These are phyloP conservation scores for Drosophila trichaetosa DNA, from an alignment of 2,888 invertebrate species.

Conservation along the genomic window DNA sequence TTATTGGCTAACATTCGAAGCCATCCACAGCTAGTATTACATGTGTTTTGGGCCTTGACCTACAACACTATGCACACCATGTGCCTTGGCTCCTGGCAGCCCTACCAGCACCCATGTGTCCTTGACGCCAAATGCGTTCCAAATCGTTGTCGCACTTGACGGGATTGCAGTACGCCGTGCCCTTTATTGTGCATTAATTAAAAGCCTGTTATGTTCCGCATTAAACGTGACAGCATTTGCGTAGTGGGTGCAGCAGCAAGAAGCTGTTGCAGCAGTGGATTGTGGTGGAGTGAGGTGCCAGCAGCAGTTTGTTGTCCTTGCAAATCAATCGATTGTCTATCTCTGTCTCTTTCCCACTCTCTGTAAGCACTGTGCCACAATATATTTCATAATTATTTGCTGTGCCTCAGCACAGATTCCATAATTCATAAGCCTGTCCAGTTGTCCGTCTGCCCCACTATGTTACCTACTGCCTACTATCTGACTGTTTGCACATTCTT, in stretches of 20 bases:
- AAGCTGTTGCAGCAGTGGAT: not conserved
- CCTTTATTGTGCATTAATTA: slow-evolving; percentile 78
- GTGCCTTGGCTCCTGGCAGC: slow-evolving; percentile 26
- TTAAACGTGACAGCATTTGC: slow-evolving; percentile 61
- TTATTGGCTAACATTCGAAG: slow-evolving; percentile 52
- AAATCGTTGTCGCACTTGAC: slow-evolving; percentile 64
- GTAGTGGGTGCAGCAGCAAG: not conserved
- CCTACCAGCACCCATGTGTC: slow-evolving; percentile 30
- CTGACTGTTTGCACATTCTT: slow-evolving; percentile 57
- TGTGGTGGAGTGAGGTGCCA: not conserved
- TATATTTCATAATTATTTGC: slow-evolving; percentile 78
- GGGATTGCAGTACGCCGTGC: slow-evolving; percentile 37
- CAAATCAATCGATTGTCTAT: slow-evolving; percentile 70
- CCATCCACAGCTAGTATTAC: slow-evolving; percentile 49
- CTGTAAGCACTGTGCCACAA: slow-evolving; percentile 28
- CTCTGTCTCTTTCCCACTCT: not conserved
- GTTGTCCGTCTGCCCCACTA: not conserved
- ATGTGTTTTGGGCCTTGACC: slow-evolving; percentile 70
- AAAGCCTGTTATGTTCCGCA: slow-evolving; percentile 73
- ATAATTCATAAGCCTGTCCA: slow-evolving; percentile 52
- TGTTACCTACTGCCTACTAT: slow-evolving; percentile 15
- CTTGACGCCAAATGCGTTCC: slow-evolving; percentile 66
- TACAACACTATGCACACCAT: slow-evolving; percentile 44
- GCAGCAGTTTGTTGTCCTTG: slow-evolving; percentile 60
- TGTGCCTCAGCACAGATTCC: slow-evolving; percentile 72